Percentiles rank a stretch among this genome's conserved stretches.
These are phyloP conservation scores for Zaprionus lineosus DNA, from an alignment of 2,888 invertebrate genomes.

Conservation along the genomic window DNA sequence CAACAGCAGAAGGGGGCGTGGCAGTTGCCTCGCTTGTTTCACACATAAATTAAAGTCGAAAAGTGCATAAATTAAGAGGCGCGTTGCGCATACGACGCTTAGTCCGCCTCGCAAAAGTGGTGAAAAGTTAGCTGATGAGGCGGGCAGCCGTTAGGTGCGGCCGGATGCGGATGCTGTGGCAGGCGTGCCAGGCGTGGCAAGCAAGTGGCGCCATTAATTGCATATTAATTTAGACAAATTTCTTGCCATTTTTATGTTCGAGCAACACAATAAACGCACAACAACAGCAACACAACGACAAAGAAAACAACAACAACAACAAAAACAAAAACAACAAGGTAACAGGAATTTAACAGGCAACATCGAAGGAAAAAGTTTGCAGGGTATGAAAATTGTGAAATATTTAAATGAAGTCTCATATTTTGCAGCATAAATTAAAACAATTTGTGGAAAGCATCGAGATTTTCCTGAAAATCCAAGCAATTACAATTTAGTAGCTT, in stretches of 20 bases:
- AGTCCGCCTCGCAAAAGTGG: slow-evolving; percentile 30
- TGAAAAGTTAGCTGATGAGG: slow-evolving; percentile 18
- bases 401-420: too few relatives aligned
- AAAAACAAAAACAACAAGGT: background rate
- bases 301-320: slow-evolving; percentile 2
- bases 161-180: background rate
- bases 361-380: too few relatives aligned
- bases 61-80: slow-evolving; percentile 61
- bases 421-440: too few relatives aligned
- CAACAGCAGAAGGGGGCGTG: slow-evolving; percentile 25
- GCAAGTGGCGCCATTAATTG: slow-evolving; percentile 54
- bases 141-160: background rate
- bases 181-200: background rate
- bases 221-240: slow-evolving; percentile 66
- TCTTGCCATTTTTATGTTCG: slow-evolving; percentile 19
- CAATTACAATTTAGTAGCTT: too few relatives aligned
- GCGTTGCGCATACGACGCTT: slow-evolving; percentile 48
- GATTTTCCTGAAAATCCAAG: too few relatives aligned
- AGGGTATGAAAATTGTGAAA: too few relatives aligned
- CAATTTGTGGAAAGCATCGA: too few relatives aligned
- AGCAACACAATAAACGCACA: slow-evolving; percentile 2
- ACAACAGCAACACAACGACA: too few relatives aligned
- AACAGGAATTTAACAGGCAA: too few relatives aligned
- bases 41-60: slow-evolving; percentile 59
- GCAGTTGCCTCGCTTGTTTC: slow-evolving; percentile 38